A percentile compares a stretch with the other conserved stretches of the same genome.
Evolutionary conservation across 2,888 invertebrate genomes (phyloP).

Genomic region (Syrista parreyssii): DNA sequence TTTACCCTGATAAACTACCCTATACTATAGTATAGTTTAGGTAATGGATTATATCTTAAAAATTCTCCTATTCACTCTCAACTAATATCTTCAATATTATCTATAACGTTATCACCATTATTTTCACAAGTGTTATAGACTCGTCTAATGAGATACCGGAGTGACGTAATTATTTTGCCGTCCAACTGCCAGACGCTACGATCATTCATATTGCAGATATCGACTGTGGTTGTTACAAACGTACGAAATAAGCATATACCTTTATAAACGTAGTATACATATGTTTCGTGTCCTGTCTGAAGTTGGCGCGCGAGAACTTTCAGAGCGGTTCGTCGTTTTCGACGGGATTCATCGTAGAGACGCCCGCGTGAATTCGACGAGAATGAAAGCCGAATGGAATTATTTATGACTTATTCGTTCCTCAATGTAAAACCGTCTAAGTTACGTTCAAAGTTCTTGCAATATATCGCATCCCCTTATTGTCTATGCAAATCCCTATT

Average conservation of each 20-base stretch:
- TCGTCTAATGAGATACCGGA: background rate
- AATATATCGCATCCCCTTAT: slow-evolving; percentile 53
- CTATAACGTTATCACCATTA: background rate
- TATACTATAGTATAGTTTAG: background rate
- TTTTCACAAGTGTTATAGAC: background rate
- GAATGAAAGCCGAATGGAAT: slow-evolving; percentile 38
- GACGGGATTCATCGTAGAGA: background rate
- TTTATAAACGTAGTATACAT: background rate
- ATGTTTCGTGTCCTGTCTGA: background rate
- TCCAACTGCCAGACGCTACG: background rate
- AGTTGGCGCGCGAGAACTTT: background rate
- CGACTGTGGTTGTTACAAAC: background rate
- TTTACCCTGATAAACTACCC: slow-evolving; percentile 5
- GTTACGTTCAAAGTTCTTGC: slow-evolving; percentile 51
- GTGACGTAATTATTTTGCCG: background rate
- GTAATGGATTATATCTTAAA: background rate
- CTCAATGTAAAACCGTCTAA: slow-evolving; percentile 22
- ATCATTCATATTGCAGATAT: background rate
- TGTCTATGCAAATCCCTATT: slow-evolving; percentile 58
- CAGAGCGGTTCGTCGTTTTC: background rate
- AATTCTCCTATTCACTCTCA: background rate
- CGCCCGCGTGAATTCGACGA: background rate
- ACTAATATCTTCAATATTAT: background rate
- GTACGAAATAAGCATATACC: background rate
- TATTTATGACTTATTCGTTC: slow-evolving; percentile 56